These are phyloP conservation scores for Neoaliturus tenellus DNA, from an alignment of 2,888 invertebrate species.

Conservation along the genomic window DNA sequence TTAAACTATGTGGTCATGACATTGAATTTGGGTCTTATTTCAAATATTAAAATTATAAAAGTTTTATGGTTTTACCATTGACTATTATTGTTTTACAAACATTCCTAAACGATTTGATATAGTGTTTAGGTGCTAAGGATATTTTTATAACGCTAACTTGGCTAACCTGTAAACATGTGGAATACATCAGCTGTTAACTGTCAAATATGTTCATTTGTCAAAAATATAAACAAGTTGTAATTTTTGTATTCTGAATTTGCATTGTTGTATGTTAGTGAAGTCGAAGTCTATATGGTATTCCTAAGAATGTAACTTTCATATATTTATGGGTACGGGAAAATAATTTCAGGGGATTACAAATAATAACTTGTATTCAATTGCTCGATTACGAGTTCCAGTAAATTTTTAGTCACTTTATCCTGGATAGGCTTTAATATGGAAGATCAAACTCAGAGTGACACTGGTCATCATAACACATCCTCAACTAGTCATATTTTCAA, in stretches of 20 bases:
- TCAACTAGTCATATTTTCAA: background rate
- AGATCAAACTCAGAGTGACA: background rate
- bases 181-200: too few species aligned
- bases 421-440: background rate
- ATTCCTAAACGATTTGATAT: too few species aligned
- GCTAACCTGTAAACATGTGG: too few species aligned
- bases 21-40: too few species aligned
- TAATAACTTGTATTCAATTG: background rate
- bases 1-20: too few species aligned
- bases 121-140: too few species aligned
- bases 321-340: background rate
- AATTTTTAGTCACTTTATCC: background rate
- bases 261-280: background rate
- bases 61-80: too few species aligned
- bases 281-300: too few species aligned
- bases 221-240: background rate
- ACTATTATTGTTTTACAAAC: too few species aligned
- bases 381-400: background rate
- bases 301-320: too few species aligned
- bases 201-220: background rate
- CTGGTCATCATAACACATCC: background rate
- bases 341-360: background rate
- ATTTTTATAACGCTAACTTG: too few species aligned
- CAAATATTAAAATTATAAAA: too few species aligned
- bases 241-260: background rate